Base-by-base conservation (phyloP, 2,797 vertebrate species). In the Chanos chanos region DNA sequence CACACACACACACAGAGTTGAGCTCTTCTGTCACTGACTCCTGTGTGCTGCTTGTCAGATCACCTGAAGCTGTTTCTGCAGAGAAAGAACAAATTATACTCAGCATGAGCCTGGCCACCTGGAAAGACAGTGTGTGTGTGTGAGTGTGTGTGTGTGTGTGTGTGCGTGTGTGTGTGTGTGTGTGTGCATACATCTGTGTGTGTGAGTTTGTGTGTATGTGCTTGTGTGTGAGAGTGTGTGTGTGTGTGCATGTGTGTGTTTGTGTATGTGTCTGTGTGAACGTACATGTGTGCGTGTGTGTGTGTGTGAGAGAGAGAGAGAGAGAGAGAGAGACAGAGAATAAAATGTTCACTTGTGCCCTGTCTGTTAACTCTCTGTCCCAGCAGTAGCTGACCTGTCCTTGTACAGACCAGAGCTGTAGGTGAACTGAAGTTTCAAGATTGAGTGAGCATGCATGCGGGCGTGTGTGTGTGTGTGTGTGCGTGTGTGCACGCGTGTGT, bases 201-300 rank as follows among this genome's bases (percentile, higher is more conserved):
- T 36, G 8, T 41, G 10, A 51, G 48, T 55, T 22, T 27, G 31
- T 18, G 9, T 24, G 33, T 69, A 33, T 50, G 64, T 52, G 57
- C 9, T 31, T 68, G 63, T 59, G 57, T 73, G n/a, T n/a, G n/a
- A n/a, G n/a, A n/a, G n/a, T 68, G 64, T 71, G 76, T 76, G 28
- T 36, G 55, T 45, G 31, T 44, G 39, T 54, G 50, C 44, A 34
- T 10, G 60, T 61, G 68, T 72, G 4, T 1, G 18, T 69, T 51
- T 44, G 4, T 60, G 75, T 70, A 44, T 50, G 36, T 50, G 56
- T 56, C 60, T 64, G 25, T 47, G 54, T 76, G 72, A 61, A 53
- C 30, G 7, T 34, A 15, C 12, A 8, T 15, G 1, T 24, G 12
- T 10, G 30, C 45, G n/a, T 24, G 7, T 36, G 8, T 41, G 10